Percentiles rank a stretch among this genome's conserved stretches.
phyloP scores from a whole-genome alignment of 2,888 invertebrate genomes.

The Phalera bucephala region DNA sequence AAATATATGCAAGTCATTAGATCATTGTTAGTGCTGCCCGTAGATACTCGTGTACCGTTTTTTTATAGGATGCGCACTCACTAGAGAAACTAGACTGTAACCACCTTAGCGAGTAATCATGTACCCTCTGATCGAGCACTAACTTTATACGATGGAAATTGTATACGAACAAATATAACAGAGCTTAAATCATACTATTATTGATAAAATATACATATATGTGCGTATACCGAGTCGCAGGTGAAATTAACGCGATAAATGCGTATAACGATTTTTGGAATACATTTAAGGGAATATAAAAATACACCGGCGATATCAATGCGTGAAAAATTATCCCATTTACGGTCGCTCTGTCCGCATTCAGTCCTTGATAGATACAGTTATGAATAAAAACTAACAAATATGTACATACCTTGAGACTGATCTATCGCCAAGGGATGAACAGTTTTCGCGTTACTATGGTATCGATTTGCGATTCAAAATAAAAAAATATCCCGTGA shows the following conservation, averaged over 20 bases:
- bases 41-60: slow-evolving; percentile 51
- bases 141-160: slow-evolving; percentile 62
- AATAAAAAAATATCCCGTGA: too few species aligned
- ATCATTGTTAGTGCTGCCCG: slow-evolving; percentile 72
- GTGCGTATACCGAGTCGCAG: slow-evolving; percentile 53
- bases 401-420: slow-evolving; percentile 61
- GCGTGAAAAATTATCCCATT: not conserved
- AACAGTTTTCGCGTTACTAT: slow-evolving; percentile 43
- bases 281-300: slow-evolving; percentile 24
- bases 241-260: slow-evolving; percentile 23
- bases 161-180: slow-evolving; percentile 81
- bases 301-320: not conserved
- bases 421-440: slow-evolving; percentile 59
- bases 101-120: slow-evolving; percentile 57
- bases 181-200: slow-evolving; percentile 75
- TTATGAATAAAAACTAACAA: slow-evolving; percentile 10
- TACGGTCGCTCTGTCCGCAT: slow-evolving; percentile 9
- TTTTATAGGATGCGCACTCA: slow-evolving; percentile 67
- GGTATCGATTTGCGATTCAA: slow-evolving; percentile 34
- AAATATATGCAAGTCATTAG: slow-evolving; percentile 78
- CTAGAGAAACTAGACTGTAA: slow-evolving; percentile 66
- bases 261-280: slow-evolving; percentile 31
- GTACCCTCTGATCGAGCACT: slow-evolving; percentile 56
- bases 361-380: slow-evolving; percentile 16
- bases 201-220: slow-evolving; percentile 58